Evolutionary conservation across 2,113 vertebrate species (phyloP), one percentile per base, ranked within the genome.

Genomic region (Kryptolebias marmoratus): DNA sequence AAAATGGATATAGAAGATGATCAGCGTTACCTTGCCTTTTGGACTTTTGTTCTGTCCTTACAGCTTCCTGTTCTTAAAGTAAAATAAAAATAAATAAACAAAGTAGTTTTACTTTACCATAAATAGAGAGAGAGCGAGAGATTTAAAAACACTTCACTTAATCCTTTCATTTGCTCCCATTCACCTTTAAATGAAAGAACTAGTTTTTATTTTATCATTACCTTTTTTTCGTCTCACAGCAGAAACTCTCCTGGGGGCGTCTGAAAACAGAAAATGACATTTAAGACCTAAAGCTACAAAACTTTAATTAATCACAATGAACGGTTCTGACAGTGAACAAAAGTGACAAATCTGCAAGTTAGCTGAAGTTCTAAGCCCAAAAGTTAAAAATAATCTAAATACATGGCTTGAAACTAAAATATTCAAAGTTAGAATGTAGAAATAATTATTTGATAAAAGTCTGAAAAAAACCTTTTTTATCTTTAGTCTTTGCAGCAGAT

Each of bases 181-280:
- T 45, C 12, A 13, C 12, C 9, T 22, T 45, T 45, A 45, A 57
- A 16, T 16, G n/a, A 32, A 15, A 15, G 1, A 8, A 9, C 14
- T 59, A 27, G 12, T 1, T 47, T 55, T 16, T 57, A 42, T 64
- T 18, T 52, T 39, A 3, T 18, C 3, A 0, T 28, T 83, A 91
- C 85, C 90, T 88, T 87, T 90, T 67, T 9, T 85, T 49, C 74
- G 75, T 8, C 75, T 82, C 39, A 82, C 14, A 36, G 85, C 82
- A 52, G 85, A 84, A 66, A 90, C 84, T 22, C 71, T 88, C 54
- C 54, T 75, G 15, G 77, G 81, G 73, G 49, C 32, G 0, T 63
- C 85, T 90, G 75, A 16, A 77, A 84, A 50, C 66, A 82, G 77
- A 56, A 78, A 28, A 47, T 28, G 12, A 11, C 14, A 28, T 62